Percentiles rank a stretch among this genome's conserved stretches.
phyloP scores from a whole-genome alignment of 2,113 vertebrate species.

The Lamprotornis superbus region DNA sequence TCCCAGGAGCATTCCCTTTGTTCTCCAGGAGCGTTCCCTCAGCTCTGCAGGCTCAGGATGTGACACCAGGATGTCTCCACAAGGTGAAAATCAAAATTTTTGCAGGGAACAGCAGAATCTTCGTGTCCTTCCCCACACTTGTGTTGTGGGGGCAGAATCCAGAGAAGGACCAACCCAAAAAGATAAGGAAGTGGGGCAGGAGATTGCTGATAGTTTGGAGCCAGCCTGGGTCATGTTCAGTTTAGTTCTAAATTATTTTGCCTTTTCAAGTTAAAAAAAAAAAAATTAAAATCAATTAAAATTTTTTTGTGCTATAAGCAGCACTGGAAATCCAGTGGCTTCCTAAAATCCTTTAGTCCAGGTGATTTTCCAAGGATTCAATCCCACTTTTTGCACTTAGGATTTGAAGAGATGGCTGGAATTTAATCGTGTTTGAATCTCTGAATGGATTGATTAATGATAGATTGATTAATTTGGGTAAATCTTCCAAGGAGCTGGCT shows the following conservation, averaged over 20 bases:
- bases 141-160: background rate
- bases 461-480: background rate
- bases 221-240: background rate
- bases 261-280: background rate
- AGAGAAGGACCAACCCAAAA: background rate
- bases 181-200: background rate
- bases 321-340: background rate
- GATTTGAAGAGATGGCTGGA: background rate
- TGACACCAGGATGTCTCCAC: rapidly evolving
- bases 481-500: background rate
- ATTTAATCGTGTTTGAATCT: background rate
- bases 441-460: background rate
- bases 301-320: background rate
- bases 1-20: background rate
- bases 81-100: background rate
- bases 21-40: background rate
- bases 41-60: background rate
- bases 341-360: background rate
- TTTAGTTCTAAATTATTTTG: background rate
- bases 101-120: background rate
- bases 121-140: background rate
- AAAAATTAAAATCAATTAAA: background rate
- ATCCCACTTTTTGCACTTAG: background rate
- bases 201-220: background rate
- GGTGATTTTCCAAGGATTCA: background rate